phyloP scores from a whole-genome alignment of 2,797 vertebrate species.

The Anableps anableps region DNA sequence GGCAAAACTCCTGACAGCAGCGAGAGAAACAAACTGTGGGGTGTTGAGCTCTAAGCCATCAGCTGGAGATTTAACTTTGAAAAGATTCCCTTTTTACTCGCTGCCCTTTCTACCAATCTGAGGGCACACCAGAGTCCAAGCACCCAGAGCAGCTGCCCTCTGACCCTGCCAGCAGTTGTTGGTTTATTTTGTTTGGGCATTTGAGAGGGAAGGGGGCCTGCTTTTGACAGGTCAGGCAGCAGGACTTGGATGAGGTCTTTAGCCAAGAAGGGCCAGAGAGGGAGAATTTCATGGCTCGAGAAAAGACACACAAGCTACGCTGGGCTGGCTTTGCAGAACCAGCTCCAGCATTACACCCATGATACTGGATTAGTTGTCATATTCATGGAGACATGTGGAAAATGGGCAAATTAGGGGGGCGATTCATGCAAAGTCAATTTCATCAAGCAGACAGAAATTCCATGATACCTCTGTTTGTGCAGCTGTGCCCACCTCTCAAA shows the following conservation, averaged over 20 bases:
- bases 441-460: slow-evolving; percentile 91
- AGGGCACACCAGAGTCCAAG: slow-evolving; percentile 73
- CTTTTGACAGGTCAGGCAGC: slow-evolving; percentile 81
- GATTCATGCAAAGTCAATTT: slow-evolving; percentile 91
- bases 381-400: slow-evolving; percentile 93
- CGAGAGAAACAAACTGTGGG: slow-evolving; percentile 79
- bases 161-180: slow-evolving; percentile 78
- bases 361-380: slow-evolving; percentile 80
- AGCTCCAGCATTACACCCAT: slow-evolving; percentile 44
- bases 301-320: slow-evolving; percentile 56
- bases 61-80: slow-evolving; percentile 85
- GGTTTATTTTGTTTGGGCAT: slow-evolving; percentile 78
- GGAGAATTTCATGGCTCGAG: slow-evolving; percentile 65
- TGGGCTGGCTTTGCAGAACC: slow-evolving; percentile 47
- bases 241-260: slow-evolving; percentile 78
- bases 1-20: slow-evolving; percentile 81
- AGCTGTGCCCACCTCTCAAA: slow-evolving; percentile 95
- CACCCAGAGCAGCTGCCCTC: slow-evolving; percentile 78
- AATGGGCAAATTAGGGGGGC: slow-evolving; percentile 82
- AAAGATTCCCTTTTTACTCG: slow-evolving; percentile 78
- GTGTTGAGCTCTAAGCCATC: slow-evolving; percentile 82
- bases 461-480: slow-evolving; percentile 93
- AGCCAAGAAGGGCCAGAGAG: slow-evolving; percentile 70
- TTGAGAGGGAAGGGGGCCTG: slow-evolving; percentile 70
- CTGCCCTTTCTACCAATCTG: slow-evolving; percentile 81